Evolutionary conservation across 92 coral and sea anemone species (phyloP).

Genomic region (Bergia sp.): DNA sequence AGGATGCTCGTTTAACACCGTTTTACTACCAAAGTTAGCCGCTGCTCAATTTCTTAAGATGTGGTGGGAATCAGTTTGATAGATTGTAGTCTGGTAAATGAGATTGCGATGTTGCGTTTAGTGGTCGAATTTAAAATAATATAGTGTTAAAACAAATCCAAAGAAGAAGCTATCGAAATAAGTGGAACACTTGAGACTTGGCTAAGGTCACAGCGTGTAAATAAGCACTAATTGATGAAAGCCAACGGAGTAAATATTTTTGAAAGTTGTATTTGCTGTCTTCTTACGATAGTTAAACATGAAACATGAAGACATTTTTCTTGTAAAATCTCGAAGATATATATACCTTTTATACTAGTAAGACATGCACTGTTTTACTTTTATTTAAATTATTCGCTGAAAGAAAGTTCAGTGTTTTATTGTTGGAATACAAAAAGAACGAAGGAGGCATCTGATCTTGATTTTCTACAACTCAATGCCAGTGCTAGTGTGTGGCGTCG

Average conservation of each 20-base stretch:
- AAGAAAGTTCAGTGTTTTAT: conserved; percentile 43
- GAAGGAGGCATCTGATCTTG: conserved; percentile 57
- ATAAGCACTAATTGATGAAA: conserved; percentile 39
- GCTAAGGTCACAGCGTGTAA: conserved; percentile 34
- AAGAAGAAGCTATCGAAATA: conserved; percentile 18
- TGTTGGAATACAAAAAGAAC: conserved; percentile 26
- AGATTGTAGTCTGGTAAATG: neutral
- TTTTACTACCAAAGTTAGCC: neutral
- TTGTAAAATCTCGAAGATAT: neutral
- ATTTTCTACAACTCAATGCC: conserved; percentile 8
- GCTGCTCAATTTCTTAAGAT: neutral
- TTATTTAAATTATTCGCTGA: conserved; percentile 53
- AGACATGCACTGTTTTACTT: conserved; percentile 2
- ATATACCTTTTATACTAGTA: neutral
- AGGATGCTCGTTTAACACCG: conserved; percentile 7
- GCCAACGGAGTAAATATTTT: conserved; percentile 46
- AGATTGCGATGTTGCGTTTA: neutral
- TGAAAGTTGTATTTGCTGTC: conserved; percentile 12
- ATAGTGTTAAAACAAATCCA: conserved; percentile 28
- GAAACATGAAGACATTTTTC: neutral
- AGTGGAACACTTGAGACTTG: conserved; percentile 44
- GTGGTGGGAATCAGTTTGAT: neutral
- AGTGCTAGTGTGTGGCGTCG: conserved; percentile 27
- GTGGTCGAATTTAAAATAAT: conserved; percentile 31
- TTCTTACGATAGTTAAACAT: neutral